phyloP scores from a whole-genome alignment of 2,888 invertebrate species.

The Ophion costatus region DNA sequence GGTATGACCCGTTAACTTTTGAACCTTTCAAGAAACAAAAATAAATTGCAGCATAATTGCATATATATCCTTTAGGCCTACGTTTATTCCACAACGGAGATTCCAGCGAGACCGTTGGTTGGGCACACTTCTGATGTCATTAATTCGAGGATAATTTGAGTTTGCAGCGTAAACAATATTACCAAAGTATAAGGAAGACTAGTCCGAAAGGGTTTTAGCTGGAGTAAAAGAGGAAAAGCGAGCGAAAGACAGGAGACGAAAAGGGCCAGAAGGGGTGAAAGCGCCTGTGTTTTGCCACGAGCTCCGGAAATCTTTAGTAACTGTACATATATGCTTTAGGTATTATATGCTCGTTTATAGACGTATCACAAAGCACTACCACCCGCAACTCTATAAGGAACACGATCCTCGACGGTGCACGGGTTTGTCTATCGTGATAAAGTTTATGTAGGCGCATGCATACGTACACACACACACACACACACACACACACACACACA shows the following conservation, averaged over 20 bases:
- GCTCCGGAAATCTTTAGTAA: conserved; percentile 23
- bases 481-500: neutral
- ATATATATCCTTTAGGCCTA: neutral
- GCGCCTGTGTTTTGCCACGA: conserved; percentile 29
- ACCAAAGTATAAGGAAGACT: conserved; percentile 33
- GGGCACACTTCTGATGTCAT: conserved; percentile 63
- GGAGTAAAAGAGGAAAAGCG: conserved; percentile 9
- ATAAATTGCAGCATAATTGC: no score
- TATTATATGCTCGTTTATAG: conserved; percentile 4
- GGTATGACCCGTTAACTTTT: no score
- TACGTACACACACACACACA: neutral
- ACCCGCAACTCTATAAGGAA: conserved; percentile 5
- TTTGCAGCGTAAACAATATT: conserved; percentile 74
- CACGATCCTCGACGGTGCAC: conserved; percentile 23
- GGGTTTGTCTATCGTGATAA: conserved; percentile 23
- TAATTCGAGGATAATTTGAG: conserved; percentile 73
- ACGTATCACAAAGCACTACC: conserved; percentile 29
- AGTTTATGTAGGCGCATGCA: neutral
- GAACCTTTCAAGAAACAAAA: no score
- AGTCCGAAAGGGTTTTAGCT: conserved; percentile 7
- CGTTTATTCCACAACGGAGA: neutral
- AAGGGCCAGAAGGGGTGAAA: neutral
- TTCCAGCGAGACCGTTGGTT: neutral
- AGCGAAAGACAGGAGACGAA: conserved; percentile 5
- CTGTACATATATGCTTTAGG: conserved; percentile 1